phyloP scores from a whole-genome alignment of 2,797 vertebrate species.

The Bovichtus variegatus region DNA sequence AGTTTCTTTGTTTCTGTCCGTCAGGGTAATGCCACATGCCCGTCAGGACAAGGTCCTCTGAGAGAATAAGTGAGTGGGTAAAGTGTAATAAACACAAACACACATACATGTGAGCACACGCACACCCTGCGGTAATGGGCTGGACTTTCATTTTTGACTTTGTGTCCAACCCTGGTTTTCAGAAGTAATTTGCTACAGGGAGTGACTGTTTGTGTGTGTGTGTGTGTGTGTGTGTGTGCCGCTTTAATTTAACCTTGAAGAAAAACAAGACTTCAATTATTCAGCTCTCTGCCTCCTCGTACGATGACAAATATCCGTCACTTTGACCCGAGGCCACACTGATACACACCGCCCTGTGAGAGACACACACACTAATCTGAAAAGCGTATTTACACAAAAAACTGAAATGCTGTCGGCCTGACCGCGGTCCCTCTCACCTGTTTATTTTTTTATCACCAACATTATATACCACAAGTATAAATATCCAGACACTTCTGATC shows the following conservation, averaged over 20 bases:
- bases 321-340: constrained; percentile 37
- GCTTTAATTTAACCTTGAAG: constrained; percentile 73
- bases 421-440: not conserved
- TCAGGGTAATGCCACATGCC: not conserved
- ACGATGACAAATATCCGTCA: constrained; percentile 57
- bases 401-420: not conserved
- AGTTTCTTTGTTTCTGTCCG: not conserved
- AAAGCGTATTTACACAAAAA: constrained; percentile 2
- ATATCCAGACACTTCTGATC: not conserved
- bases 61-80: not conserved
- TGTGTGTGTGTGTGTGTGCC: constrained; percentile 7
- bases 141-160: constrained; percentile 40
- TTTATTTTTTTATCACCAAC: not conserved
- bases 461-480: not conserved
- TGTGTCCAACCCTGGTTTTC: constrained; percentile 23
- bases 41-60: not conserved
- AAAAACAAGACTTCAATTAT: constrained; percentile 79
- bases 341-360: constrained; percentile 2
- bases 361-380: constrained; percentile 4
- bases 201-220: constrained; percentile 17
- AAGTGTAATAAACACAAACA: constrained; percentile 12
- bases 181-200: constrained; percentile 45
- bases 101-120: not conserved
- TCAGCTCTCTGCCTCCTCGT: constrained; percentile 52
- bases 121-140: constrained; percentile 24